These are phyloP conservation scores for Strix aluco DNA, from an alignment of 2,113 vertebrate genomes.

Conservation along the genomic window DNA sequence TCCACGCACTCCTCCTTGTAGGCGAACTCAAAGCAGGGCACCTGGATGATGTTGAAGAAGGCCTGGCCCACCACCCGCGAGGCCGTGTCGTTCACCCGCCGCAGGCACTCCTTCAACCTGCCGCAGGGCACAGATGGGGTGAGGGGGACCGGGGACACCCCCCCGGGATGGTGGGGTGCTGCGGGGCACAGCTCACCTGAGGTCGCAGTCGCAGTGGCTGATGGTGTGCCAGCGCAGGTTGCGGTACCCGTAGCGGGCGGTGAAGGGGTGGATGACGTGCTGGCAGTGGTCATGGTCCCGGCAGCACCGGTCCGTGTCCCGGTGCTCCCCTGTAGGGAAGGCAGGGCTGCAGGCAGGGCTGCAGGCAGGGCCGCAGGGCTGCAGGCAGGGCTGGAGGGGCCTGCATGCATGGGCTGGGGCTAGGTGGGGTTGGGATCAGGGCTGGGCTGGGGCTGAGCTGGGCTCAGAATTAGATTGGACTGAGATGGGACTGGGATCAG, in stretches of 20 bases:
- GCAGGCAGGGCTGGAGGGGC: no score
- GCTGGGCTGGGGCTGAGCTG: not conserved
- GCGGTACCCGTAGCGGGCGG: conserved; percentile 81
- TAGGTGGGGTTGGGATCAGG: not conserved
- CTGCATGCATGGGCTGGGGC: accelerated
- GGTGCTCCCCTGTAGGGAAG: conserved; percentile 80
- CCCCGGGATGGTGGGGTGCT: accelerated
- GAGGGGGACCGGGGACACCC: not conserved
- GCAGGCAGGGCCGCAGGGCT: not conserved
- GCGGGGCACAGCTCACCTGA: conserved; percentile 56
- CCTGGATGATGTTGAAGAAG: conserved; percentile 88
- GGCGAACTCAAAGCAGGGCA: conserved; percentile 86
- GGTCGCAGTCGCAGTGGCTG: conserved; percentile 91
- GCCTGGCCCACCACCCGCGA: conserved; percentile 86
- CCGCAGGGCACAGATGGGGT: not conserved
- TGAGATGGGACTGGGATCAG: accelerated
- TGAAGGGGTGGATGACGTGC: conserved; percentile 88
- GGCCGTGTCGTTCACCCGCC: conserved; percentile 82
- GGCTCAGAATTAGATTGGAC: accelerated
- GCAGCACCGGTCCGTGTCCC: conserved; percentile 86
- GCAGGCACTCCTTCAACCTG: conserved; percentile 86
- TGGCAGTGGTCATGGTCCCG: conserved; percentile 89
- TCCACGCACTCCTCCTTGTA: conserved; percentile 87
- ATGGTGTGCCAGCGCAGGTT: conserved; percentile 90
- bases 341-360: not conserved